Evolutionary conservation across 1,140 invertebrate genomes (phyloP), one percentile per base, ranked within the genome.

Genomic region (Linepithema humile): DNA sequence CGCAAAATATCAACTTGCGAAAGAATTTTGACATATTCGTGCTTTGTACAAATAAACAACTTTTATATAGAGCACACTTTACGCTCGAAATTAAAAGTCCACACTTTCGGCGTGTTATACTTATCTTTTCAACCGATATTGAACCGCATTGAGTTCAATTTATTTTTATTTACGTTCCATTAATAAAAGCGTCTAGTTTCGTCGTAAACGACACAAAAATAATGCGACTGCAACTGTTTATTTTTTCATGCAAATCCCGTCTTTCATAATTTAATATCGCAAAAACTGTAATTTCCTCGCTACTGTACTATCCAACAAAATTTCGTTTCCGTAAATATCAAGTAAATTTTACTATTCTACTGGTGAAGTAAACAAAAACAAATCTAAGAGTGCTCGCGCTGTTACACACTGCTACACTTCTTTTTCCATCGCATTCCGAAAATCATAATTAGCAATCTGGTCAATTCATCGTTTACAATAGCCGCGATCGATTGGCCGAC

Each of bases 1-100:
- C 91, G 78, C 91, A 93, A 48, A 85, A 86, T 32, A 91, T 23
- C 60, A 92, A 32, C 50, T 88, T 89, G n/a, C 90, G 91, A 65
- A 92, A 86, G 60, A 87, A 88, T 40, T 57, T 85, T 43, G 88
- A 85, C 89, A 90, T 90, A 12, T 60, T 75, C 59, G 10, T 20
- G 26, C n/a, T 23, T 23, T 15, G 59, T 10, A 7, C 7, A 3
- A 40, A 29, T 3, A 9, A n/a, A 9, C 5, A 35, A 50, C 10
- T 75, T 75, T 35, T 23, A 45, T 9, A 1, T 7, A 15, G 10
- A 6, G 4, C 9, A 1, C 40, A 15, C 23, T 5, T 43, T 48
- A 10, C 9, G n/a, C 23, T 67, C 32, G 3, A n/a, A 38, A 15
- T 17, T 38, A 9, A 15, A 40, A 3, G 15, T 10, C 4, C 40